phyloP scores from a whole-genome alignment of 2,888 invertebrate species.

The Stratiomys singularior region DNA sequence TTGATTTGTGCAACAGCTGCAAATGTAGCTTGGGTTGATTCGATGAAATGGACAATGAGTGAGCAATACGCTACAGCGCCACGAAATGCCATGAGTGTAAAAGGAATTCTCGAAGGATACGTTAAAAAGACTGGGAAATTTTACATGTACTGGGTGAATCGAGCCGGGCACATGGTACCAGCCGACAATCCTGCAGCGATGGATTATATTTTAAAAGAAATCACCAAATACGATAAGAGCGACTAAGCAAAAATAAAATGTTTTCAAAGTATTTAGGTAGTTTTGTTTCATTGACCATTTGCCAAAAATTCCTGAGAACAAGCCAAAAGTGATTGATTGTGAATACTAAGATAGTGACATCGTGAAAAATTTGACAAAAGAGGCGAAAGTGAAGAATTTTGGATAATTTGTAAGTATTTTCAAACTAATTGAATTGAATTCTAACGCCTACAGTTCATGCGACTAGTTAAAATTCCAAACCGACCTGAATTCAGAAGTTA shows the following conservation, averaged over 20 bases:
- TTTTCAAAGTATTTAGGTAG: neutral
- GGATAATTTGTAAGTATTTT: too few species aligned
- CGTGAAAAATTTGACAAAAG: too few species aligned
- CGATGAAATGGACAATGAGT: conserved; percentile 73
- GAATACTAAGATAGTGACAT: too few species aligned
- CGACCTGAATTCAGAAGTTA: too few species aligned
- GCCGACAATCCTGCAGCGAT: conserved; percentile 78
- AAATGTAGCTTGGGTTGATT: conserved; percentile 78
- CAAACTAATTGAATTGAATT: too few species aligned
- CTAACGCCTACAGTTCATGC: too few species aligned
- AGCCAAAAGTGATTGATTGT: too few species aligned
- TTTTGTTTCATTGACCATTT: neutral
- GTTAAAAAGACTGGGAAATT: conserved; percentile 70
- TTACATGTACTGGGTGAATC: conserved; percentile 63
- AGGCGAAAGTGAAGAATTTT: too few species aligned
- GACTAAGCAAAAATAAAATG: neutral
- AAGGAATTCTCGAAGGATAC: conserved; percentile 77
- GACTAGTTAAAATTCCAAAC: too few species aligned
- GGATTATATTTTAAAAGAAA: conserved; percentile 70
- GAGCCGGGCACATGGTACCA: conserved; percentile 68
- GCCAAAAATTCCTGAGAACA: too few species aligned
- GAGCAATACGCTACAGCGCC: conserved; percentile 69
- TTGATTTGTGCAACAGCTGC: conserved; percentile 86
- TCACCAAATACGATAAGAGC: conserved; percentile 57
- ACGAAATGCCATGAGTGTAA: conserved; percentile 70